Evolutionary conservation across 2,113 vertebrate genomes (phyloP).

Genomic region (Phalacrocorax brasilianus): DNA sequence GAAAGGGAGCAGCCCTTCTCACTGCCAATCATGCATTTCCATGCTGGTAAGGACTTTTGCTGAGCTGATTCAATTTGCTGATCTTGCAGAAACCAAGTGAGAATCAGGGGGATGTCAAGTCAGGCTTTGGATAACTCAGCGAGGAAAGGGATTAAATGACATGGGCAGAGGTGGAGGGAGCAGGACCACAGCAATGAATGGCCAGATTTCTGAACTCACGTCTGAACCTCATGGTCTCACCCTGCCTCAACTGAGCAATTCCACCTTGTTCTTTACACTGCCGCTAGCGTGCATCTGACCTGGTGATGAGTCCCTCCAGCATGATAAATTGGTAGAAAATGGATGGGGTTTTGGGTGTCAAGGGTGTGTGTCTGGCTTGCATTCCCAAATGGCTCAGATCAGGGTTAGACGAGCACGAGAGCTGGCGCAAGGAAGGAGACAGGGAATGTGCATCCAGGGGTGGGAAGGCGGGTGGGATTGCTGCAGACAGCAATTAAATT

Average conservation of each 20-base stretch:
- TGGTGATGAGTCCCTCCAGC: background rate
- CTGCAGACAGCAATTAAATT: slow-evolving; percentile 29
- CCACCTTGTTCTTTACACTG: background rate
- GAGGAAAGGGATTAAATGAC: background rate
- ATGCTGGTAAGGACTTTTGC: background rate
- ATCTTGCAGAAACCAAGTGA: background rate
- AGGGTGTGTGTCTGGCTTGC: background rate
- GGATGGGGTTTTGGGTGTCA: background rate
- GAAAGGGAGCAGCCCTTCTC: background rate
- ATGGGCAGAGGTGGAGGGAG: background rate
- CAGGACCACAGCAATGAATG: background rate
- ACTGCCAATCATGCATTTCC: background rate
- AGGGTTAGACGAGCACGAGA: background rate
- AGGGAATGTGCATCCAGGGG: background rate
- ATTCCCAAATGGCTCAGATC: background rate
- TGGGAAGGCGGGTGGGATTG: background rate
- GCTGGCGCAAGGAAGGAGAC: background rate
- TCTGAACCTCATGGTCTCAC: background rate
- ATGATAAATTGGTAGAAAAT: background rate
- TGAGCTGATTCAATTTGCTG: background rate
- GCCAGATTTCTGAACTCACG: background rate
- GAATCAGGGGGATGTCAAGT: background rate
- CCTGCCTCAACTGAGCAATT: background rate
- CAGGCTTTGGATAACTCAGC: background rate
- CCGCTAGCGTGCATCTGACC: background rate